These are phyloP conservation scores for Callorhinus ursinus DNA, from an alignment of 2,113 vertebrate species.

Conservation along the genomic window DNA sequence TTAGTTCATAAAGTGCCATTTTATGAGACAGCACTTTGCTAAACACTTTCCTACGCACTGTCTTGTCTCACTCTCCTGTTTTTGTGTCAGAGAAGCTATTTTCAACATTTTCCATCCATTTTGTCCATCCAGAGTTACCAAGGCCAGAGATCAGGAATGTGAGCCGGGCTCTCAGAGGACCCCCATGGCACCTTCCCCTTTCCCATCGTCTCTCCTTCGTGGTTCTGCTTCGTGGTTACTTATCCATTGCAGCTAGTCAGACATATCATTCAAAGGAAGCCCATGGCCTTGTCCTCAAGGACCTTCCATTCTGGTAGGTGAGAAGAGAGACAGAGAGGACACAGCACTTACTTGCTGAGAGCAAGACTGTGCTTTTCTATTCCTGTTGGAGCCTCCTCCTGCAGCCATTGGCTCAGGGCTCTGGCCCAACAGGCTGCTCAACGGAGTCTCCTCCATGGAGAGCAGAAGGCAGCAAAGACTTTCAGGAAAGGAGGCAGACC, in stretches of 20 bases:
- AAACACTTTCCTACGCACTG: not conserved
- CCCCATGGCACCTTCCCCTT: not conserved
- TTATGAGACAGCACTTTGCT: not conserved
- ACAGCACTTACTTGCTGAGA: not conserved
- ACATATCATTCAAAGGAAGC: not conserved
- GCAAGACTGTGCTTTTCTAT: not conserved
- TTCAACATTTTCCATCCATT: not conserved
- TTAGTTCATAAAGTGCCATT: not conserved
- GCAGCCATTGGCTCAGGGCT: not conserved
- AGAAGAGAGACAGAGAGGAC: not conserved
- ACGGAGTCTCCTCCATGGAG: accelerated
- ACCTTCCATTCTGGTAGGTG: not conserved
- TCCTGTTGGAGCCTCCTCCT: not conserved
- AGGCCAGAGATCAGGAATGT: not conserved
- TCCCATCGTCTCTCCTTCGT: not conserved
- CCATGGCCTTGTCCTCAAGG: not conserved
- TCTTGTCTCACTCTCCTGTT: not conserved
- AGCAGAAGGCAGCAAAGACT: not conserved
- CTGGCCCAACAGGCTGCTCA: not conserved
- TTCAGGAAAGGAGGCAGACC: not conserved
- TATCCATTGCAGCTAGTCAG: not conserved
- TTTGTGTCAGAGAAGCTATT: not conserved
- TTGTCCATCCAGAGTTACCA: not conserved
- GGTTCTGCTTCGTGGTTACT: not conserved
- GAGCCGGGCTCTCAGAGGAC: not conserved